phyloP scores from a whole-genome alignment of 2,888 invertebrate genomes.

The Aspidapion aeneum region DNA sequence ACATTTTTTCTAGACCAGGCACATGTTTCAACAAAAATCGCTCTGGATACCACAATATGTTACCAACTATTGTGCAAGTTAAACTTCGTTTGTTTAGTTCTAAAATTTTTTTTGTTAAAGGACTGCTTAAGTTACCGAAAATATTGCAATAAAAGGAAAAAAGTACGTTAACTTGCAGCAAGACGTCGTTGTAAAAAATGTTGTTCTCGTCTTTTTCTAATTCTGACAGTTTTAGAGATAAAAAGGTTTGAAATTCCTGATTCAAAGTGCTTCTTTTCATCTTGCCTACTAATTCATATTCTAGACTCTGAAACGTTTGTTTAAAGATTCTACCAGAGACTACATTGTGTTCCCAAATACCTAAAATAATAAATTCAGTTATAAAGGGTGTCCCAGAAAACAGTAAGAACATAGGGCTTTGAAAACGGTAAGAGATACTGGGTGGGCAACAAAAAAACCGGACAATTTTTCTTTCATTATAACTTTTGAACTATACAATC shows the following conservation, averaged over 20 bases:
- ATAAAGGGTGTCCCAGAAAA: slow-evolving; percentile 40
- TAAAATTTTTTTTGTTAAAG: slow-evolving; percentile 65
- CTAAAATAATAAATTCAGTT: slow-evolving; percentile 20
- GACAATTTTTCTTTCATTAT: too few species aligned
- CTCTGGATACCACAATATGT: slow-evolving; percentile 82
- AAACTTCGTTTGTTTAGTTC: slow-evolving; percentile 79
- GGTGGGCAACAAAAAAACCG: too few species aligned
- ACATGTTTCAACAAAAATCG: slow-evolving; percentile 69
- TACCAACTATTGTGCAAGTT: slow-evolving; percentile 75
- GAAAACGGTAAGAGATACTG: too few species aligned
- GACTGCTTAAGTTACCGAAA: slow-evolving; percentile 76
- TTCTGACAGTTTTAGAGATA: slow-evolving; percentile 60
- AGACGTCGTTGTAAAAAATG: slow-evolving; percentile 54
- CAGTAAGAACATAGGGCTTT: slow-evolving; percentile 7
- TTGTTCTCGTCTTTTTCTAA: slow-evolving; percentile 60
- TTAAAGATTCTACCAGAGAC: neutral
- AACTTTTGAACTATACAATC: too few species aligned
- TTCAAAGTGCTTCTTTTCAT: slow-evolving; percentile 43
- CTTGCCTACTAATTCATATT: slow-evolving; percentile 36
- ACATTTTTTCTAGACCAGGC: slow-evolving; percentile 54
- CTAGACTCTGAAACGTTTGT: slow-evolving; percentile 27
- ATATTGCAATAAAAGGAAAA: slow-evolving; percentile 65
- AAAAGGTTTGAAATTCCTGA: slow-evolving; percentile 63
- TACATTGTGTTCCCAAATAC: neutral
- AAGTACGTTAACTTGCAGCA: slow-evolving; percentile 64